Evolutionary conservation across 2,113 vertebrate genomes (phyloP).

Genomic region (Sphyrna mokarran): DNA sequence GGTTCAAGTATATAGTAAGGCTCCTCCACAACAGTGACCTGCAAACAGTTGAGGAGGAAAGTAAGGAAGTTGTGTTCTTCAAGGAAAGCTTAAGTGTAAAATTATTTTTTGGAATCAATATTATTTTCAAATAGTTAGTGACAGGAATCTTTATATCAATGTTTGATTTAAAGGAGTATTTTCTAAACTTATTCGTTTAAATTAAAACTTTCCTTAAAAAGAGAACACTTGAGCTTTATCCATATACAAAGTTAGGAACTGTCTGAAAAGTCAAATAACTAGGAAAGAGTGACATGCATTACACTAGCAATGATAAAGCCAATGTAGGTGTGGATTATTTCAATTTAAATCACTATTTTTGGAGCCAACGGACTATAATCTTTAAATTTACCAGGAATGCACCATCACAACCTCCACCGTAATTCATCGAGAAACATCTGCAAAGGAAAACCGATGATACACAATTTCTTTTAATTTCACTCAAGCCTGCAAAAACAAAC

Average conservation of each 20-base stretch:
- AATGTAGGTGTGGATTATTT: constrained; percentile 4
- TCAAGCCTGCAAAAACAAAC: neutral
- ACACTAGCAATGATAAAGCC: neutral
- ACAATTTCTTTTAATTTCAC: neutral
- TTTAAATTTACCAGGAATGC: constrained; percentile 29
- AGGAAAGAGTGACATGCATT: neutral
- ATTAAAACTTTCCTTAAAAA: neutral
- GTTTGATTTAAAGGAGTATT: neutral
- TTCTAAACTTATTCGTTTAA: neutral
- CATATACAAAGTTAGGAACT: neutral
- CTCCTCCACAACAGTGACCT: neutral
- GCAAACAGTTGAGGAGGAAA: too few species aligned
- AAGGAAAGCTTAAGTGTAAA: neutral
- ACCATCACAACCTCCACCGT: constrained; percentile 29
- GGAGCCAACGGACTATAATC: too few species aligned
- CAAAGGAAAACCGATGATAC: constrained; percentile 1
- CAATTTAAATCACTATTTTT: neutral
- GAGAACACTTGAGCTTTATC: neutral
- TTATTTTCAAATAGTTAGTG: neutral
- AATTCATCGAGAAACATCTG: constrained; percentile 35
- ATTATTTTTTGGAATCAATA: neutral
- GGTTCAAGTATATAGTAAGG: neutral
- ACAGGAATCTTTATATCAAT: neutral
- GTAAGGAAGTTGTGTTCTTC: neutral
- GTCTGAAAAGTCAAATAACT: neutral